Evolutionary conservation across 2,113 vertebrate species (phyloP), one percentile per base, ranked within the genome.

Genomic region (Todiramphus chloris): DNA sequence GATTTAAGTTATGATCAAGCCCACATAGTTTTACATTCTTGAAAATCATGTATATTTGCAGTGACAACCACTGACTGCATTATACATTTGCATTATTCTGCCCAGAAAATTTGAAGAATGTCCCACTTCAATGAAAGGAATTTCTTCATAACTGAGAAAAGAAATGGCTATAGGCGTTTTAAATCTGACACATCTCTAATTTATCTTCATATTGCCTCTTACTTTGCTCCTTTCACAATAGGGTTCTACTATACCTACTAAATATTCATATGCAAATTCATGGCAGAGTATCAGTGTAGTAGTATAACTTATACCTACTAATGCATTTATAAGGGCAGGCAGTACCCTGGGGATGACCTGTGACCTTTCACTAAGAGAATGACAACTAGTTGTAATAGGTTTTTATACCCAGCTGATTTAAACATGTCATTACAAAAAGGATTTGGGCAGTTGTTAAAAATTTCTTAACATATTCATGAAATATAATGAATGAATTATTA

Each of bases 401-500:
- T 93, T 89, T 96, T 94, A 94, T 90, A 86, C 77, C 31, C 81
- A 94, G 24, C 11, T 87, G 80, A 89, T 83, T 95, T 94, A 91
- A 97, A 91, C 14, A 69, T 74, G 28, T 60, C 60, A 93, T 85
- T 96, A 90, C 58, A 64, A 89, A 86, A 79, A 82, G 35, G 16
- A 96, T 92, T 87, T 81, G 16, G 30, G 25, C 24, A 93, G 30
- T 81, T 96, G 69, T 96, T 91, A 94, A 97, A 93, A 84, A 78
- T 59, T 68, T 95, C 69, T 94, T 96, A 95, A 89, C 51, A 70
- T 92, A 94, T 73, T 92, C 3, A 21, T 95, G 84, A 89, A 97
- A 97, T 87, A 81, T 83, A 96, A 93, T 77, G 28, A 87, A 82
- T 93, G 62, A 95, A 75, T 96, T 90, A 92, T 90, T 93, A 89